Percentiles rank a stretch among this genome's conserved stretches.
These are phyloP conservation scores for Bombus polaris DNA, from an alignment of 1,140 invertebrate species.

Conservation along the genomic window DNA sequence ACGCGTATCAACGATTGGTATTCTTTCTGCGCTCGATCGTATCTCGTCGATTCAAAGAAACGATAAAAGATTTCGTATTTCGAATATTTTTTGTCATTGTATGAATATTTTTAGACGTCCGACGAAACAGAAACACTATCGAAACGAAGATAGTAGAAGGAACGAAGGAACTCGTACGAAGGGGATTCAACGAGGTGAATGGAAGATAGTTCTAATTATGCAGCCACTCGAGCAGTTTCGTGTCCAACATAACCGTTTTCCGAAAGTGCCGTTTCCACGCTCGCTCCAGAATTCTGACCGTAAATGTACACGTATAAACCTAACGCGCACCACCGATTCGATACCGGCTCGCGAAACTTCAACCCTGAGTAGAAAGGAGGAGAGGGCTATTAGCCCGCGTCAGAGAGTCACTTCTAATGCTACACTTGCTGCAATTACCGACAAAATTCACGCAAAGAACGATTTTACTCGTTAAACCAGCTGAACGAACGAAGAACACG, in stretches of 20 bases:
- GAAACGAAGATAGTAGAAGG: neutral
- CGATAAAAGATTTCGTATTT: neutral
- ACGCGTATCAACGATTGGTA: too few relatives aligned
- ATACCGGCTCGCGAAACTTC: conserved; percentile 39
- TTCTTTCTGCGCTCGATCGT: neutral
- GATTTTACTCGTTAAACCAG: neutral
- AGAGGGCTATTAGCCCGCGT: conserved; percentile 41
- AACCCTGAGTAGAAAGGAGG: conserved; percentile 3
- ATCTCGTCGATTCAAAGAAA: neutral
- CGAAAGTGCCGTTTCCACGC: conserved; percentile 46
- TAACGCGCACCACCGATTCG: conserved; percentile 31
- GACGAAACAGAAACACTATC: neutral
- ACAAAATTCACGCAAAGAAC: conserved; percentile 38
- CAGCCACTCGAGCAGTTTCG: conserved; percentile 56
- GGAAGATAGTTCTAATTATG: conserved; percentile 54
- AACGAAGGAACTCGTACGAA: neutral
- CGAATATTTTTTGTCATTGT: too few relatives aligned
- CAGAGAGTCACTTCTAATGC: conserved; percentile 1
- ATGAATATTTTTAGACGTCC: neutral
- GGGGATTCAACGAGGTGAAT: conserved; percentile 15
- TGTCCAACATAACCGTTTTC: conserved; percentile 53
- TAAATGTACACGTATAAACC: conserved; percentile 21
- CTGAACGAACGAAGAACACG: conserved; percentile 25
- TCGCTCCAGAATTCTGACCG: conserved; percentile 37
- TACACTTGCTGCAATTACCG: conserved; percentile 35